Conservation (phyloP, 2,888 invertebrate genomes). For the Caenorhabditis japonica region DNA sequence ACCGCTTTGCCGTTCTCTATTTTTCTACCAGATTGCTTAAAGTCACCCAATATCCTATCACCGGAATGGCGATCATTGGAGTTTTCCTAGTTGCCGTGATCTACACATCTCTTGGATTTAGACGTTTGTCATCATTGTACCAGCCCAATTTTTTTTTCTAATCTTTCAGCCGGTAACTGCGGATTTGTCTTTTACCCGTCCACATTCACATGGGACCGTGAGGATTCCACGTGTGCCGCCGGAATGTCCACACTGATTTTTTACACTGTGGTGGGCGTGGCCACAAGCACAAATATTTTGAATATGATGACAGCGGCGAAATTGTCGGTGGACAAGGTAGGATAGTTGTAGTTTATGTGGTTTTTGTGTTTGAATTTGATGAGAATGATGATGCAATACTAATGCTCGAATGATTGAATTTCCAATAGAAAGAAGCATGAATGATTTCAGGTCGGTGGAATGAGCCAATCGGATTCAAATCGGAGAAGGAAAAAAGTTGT, state of each 20-base stretch:
- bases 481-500: conserved; percentile 29
- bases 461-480: conserved; percentile 31
- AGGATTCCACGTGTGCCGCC: conserved; percentile 19
- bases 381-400: not conserved
- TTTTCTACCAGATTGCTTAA: conserved; percentile 29
- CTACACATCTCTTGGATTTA: conserved; percentile 28
- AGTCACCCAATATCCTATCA: conserved; percentile 27
- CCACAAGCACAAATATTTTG: conserved; percentile 35
- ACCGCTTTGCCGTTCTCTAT: conserved; percentile 33
- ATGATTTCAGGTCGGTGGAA: conserved; percentile 37
- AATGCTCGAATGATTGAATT: not conserved
- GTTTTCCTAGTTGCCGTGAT: conserved; percentile 16
- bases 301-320: conserved; percentile 37
- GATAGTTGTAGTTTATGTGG: conserved; percentile 1
- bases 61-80: conserved; percentile 27
- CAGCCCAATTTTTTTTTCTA: not conserved
- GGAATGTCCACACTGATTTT: conserved; percentile 26
- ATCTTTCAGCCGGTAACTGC: conserved; percentile 18
- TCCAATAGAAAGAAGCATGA: not conserved
- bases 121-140: conserved; percentile 8
- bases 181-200: conserved; percentile 42
- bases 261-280: conserved; percentile 24
- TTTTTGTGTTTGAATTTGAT: not conserved
- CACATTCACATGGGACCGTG: conserved; percentile 34
- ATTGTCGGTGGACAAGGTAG: conserved; percentile 15